Evolutionary conservation across 2,888 invertebrate genomes (phyloP), one percentile per base, ranked within the genome.

Genomic region (Biston betularia): DNA sequence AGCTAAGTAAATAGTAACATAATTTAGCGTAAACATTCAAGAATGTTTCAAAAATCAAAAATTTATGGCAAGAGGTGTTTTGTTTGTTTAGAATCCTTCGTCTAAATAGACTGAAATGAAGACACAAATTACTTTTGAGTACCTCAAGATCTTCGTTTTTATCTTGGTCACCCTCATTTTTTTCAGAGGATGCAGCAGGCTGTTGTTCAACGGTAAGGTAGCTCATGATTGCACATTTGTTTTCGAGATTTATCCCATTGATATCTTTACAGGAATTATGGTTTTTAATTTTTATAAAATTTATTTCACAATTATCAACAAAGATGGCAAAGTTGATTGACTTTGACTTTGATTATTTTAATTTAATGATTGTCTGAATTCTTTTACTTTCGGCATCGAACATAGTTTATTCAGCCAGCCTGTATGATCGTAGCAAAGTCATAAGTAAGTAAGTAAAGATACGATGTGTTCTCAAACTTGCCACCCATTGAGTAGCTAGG

Each of bases 141-240:
- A 91, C 92, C 88, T 92, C 92, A 35, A 93, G 85, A 79, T 89
- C 90, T 68, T 91, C 92, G 73, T 84, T 86, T 44, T 76, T 75
- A 15, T 83, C 81, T 50, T 77, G 75, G 45, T 75, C 72, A 8
- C 81, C 80, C 64, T 84, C 84, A 34, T 85, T 87, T 66, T 84
- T 84, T 6, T 82, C 73, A 35, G 78, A 79, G 11, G 83, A 72
- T 48, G 86, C 78, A 52, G 85, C 75, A 44, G 79, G 74, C 68
- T 84, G 84, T 53, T 82, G 80, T 56, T 89, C 88, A 55, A 88
- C 87, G 57, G 84, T 83, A 61, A 88, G 75, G 63, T 79, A 90
- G 84, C 87, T 88, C 92, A 92, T 91, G 33, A 59, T 77, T 59
- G 40, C n/a, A 59, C 35, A 54, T 55, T 45, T 54, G 40, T 40